Evolutionary conservation across 2,888 invertebrate species (phyloP).

Genomic region (Lepidochrysops patricia): DNA sequence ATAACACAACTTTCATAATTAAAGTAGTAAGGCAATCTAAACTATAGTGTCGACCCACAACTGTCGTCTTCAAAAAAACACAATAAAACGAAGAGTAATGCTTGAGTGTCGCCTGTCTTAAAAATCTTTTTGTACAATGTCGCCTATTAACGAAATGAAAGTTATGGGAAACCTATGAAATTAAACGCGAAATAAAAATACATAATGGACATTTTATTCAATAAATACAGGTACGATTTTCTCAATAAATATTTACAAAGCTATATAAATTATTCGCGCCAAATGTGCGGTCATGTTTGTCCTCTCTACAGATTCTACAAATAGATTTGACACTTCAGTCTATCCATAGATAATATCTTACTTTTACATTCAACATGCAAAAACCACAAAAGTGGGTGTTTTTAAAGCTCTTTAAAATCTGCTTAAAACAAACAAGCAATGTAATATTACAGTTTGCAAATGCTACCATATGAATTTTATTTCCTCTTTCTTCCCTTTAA

Average conservation of each 20-base stretch:
- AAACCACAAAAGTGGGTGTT: not conserved
- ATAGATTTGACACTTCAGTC: not conserved
- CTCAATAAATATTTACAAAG: conserved; percentile 55
- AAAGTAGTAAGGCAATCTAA: too few species aligned
- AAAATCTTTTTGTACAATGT: too few species aligned
- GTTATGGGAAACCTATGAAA: too few species aligned
- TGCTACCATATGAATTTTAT: not conserved
- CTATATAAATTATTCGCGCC: conserved; percentile 30
- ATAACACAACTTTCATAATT: too few species aligned
- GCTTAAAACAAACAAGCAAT: not conserved
- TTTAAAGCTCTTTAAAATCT: not conserved
- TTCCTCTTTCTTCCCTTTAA: not conserved
- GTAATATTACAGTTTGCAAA: not conserved
- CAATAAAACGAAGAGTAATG: conserved; percentile 32
- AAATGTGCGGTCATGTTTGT: not conserved
- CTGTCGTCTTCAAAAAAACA: not conserved
- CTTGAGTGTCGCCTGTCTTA: too few species aligned
- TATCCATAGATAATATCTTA: conserved; percentile 15
- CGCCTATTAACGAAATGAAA: too few species aligned
- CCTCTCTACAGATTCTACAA: not conserved
- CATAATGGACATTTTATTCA: conserved; percentile 55
- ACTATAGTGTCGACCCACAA: too few species aligned
- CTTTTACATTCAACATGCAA: not conserved
- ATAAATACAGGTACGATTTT: conserved; percentile 64
- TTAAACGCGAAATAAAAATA: conserved; percentile 59